phyloP scores from a whole-genome alignment of 2,113 vertebrate genomes.

The Delphinapterus leucas region DNA sequence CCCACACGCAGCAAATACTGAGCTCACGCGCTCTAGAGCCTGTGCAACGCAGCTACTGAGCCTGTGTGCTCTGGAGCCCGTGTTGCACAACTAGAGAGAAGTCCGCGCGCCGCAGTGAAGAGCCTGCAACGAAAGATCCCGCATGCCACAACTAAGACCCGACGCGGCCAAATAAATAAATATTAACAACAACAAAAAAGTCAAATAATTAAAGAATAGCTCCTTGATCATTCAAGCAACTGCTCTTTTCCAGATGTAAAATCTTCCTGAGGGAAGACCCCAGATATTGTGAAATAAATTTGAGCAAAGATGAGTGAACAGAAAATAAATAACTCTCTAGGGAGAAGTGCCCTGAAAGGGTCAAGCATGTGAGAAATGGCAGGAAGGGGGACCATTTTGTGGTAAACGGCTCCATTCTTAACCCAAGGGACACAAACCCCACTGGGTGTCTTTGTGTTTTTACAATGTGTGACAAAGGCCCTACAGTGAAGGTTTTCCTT shows the following conservation, averaged over 20 bases:
- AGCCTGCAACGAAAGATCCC: no score
- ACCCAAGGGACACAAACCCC: background rate
- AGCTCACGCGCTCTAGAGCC: no score
- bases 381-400: background rate
- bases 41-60: no score
- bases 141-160: no score
- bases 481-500: background rate
- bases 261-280: background rate
- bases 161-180: no score
- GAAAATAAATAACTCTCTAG: background rate
- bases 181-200: background rate
- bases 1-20: no score
- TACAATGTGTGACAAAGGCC: background rate
- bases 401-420: constrained; percentile 53
- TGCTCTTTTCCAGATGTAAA: background rate
- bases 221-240: background rate
- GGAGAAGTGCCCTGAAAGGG: background rate
- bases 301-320: background rate
- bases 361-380: background rate
- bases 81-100: no score
- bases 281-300: background rate
- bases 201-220: background rate
- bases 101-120: no score
- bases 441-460: background rate
- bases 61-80: no score